phyloP scores from a whole-genome alignment of 2,113 vertebrate species.

The Serilophus lunatus region DNA sequence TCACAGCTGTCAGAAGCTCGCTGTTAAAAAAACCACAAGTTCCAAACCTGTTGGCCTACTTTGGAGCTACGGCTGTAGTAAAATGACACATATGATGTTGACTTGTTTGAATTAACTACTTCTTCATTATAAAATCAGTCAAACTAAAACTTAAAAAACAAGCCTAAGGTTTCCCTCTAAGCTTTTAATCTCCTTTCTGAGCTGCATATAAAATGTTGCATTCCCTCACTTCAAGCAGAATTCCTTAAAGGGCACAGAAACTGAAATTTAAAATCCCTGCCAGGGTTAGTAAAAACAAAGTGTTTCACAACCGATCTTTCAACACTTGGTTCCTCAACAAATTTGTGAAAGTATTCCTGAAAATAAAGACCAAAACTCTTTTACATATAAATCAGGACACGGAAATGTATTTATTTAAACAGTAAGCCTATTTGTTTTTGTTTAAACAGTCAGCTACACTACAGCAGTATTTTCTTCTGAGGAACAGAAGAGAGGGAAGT shows the following conservation, averaged over 20 bases:
- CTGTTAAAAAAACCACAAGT: neutral
- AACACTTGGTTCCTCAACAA: neutral
- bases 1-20: neutral
- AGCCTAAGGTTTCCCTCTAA: neutral
- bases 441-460: neutral
- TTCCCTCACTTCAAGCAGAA: neutral
- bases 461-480: neutral
- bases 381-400: neutral
- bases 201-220: neutral
- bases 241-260: neutral
- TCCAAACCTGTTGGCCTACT: neutral
- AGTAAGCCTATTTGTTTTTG: neutral
- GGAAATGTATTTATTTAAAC: conserved; percentile 24
- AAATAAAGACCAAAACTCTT: conserved; percentile 1
- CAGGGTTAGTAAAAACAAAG: conserved; percentile 3
- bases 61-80: neutral
- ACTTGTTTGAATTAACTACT: neutral
- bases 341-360: neutral
- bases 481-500: neutral
- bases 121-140: neutral
- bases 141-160: neutral
- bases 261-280: conserved; percentile 3
- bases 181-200: neutral
- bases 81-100: neutral
- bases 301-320: conserved; percentile 27